Conservation (phyloP, 1,140 invertebrate species). For the Bradysia coprophila region DNA sequence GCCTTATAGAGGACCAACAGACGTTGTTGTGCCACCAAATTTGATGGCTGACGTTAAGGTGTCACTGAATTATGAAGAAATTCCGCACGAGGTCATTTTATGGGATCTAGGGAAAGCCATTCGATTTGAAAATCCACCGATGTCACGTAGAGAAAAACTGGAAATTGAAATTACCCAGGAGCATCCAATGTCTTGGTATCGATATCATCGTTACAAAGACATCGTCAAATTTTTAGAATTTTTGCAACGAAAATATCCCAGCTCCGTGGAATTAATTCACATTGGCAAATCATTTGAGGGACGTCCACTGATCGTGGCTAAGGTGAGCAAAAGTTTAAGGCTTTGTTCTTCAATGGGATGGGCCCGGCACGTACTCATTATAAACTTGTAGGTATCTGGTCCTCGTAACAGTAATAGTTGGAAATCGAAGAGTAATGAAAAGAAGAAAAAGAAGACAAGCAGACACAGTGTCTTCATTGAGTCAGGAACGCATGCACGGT, state of each 20-base stretch:
- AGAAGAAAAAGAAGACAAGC: constrained; percentile 21
- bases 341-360: neutral
- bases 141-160: constrained; percentile 35
- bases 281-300: constrained; percentile 56
- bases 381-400: no score
- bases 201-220: constrained; percentile 45
- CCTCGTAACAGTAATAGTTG: no score
- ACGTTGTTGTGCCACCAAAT: constrained; percentile 48
- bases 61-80: constrained; percentile 36
- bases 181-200: constrained; percentile 49
- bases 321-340: constrained; percentile 23
- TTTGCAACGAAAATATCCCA: constrained; percentile 39
- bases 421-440: constrained; percentile 8
- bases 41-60: constrained; percentile 38
- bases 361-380: no score
- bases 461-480: constrained; percentile 41
- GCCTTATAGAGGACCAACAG: constrained; percentile 37
- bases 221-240: constrained; percentile 47
- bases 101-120: constrained; percentile 53
- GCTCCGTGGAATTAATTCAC: constrained; percentile 38
- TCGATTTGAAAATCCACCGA: constrained; percentile 38
- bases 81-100: constrained; percentile 47
- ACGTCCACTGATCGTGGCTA: constrained; percentile 43
- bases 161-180: constrained; percentile 31
- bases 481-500: constrained; percentile 56